These are phyloP conservation scores for Erpetoichthys calabaricus DNA, from an alignment of 2,797 vertebrate species.

Conservation along the genomic window DNA sequence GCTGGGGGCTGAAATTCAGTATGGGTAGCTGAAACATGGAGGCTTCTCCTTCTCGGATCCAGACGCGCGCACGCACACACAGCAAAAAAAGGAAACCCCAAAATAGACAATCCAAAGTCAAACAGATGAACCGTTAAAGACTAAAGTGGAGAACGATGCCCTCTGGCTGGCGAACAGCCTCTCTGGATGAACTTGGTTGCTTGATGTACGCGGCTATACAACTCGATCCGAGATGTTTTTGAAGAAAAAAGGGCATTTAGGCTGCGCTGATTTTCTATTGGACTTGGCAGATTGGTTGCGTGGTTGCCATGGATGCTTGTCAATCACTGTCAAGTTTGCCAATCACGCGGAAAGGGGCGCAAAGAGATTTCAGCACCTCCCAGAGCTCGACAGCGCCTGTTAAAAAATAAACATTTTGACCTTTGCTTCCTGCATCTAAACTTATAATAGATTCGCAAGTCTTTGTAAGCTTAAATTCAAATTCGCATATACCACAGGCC, in stretches of 20 bases:
- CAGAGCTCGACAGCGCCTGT: constrained; percentile 45
- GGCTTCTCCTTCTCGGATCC: constrained; percentile 41
- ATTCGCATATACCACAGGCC: no score
- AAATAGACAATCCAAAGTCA: constrained; percentile 38
- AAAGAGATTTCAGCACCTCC: constrained; percentile 60
- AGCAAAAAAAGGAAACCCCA: constrained; percentile 16
- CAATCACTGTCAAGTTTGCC: constrained; percentile 81
- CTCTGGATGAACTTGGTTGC: constrained; percentile 38
- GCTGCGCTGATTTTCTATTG: constrained; percentile 67
- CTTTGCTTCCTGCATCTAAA: constrained; percentile 41
- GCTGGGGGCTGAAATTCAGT: constrained; percentile 97
- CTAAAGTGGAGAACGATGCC: constrained; percentile 34
- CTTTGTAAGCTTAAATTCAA: constrained; percentile 3
- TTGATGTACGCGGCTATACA: constrained; percentile 50
- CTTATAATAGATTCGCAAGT: constrained; percentile 29
- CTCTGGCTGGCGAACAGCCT: constrained; percentile 48
- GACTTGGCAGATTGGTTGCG: constrained; percentile 77
- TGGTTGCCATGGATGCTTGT: constrained; percentile 79
- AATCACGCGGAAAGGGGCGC: constrained; percentile 59
- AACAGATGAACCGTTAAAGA: constrained; percentile 26
- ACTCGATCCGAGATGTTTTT: constrained; percentile 53
- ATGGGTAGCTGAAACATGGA: constrained; percentile 98
- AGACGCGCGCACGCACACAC: constrained; percentile 16
- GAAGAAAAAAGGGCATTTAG: constrained; percentile 52
- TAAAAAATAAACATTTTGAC: constrained; percentile 55